Evolutionary conservation across 1,140 invertebrate genomes (phyloP).

Genomic region (Panagrolaimus sp.): DNA sequence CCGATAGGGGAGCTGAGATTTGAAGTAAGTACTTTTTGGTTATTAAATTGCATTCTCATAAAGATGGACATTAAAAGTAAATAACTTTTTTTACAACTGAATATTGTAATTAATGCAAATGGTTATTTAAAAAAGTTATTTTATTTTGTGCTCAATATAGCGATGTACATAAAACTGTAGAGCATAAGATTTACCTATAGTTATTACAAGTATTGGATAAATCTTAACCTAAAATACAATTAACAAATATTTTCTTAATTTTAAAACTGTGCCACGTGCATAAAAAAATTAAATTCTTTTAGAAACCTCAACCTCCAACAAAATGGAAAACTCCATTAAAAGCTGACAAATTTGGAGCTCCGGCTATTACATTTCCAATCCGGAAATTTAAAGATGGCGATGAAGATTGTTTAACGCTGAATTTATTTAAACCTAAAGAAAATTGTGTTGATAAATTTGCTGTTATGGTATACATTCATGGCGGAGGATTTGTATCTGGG

Average conservation of each 20-base stretch:
- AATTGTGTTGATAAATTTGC: conserved; percentile 23
- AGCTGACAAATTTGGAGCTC: neutral
- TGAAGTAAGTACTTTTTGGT: neutral
- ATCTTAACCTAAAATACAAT: too few species aligned
- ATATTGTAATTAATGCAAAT: too few species aligned
- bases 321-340: conserved; percentile 1
- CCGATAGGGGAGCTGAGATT: neutral
- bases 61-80: too few species aligned
- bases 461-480: conserved; percentile 52
- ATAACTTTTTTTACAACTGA: too few species aligned
- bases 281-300: neutral
- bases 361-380: neutral
- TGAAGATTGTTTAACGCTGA: conserved; percentile 24
- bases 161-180: too few species aligned
- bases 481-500: conserved; percentile 24
- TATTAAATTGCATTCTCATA: too few species aligned
- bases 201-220: too few species aligned
- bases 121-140: too few species aligned
- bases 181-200: too few species aligned
- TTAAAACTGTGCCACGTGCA: too few species aligned
- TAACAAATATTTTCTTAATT: too few species aligned
- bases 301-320: neutral
- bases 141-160: too few species aligned
- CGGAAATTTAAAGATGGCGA: neutral
- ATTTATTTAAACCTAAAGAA: conserved; percentile 13